Evolutionary conservation across 2,797 vertebrate genomes (phyloP).

Genomic region (Petrocephalus schoutedeni): DNA sequence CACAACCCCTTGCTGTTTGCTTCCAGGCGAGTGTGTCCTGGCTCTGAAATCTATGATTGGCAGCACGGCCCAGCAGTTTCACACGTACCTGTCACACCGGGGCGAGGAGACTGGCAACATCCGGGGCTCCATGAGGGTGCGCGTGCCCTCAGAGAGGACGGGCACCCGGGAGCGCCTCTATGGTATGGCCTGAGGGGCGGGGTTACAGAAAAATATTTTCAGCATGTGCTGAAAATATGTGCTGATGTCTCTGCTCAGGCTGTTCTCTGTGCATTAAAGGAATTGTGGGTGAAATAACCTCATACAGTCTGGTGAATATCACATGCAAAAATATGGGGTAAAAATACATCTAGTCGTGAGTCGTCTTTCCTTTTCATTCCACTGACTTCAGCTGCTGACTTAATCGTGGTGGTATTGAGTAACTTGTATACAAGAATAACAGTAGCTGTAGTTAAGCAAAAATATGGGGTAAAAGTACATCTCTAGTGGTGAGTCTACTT

Average conservation of each 20-base stretch:
- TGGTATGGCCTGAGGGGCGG: conserved; percentile 54
- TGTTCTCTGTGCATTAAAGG: not conserved
- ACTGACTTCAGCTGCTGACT: not conserved
- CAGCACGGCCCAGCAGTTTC: conserved; percentile 91
- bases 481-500: not conserved
- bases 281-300: not conserved
- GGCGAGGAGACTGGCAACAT: conserved; percentile 96
- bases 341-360: not conserved
- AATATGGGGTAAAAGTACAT: not conserved
- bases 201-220: not conserved
- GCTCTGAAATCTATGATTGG: conserved; percentile 97
- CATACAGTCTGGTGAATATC: not conserved
- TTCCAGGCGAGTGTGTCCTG: conserved; percentile 84
- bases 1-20: fast-evolving
- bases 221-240: not conserved
- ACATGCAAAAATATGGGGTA: not conserved
- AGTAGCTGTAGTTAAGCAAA: not conserved
- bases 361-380: not conserved
- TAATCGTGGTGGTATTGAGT: not conserved
- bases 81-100: conserved; percentile 89
- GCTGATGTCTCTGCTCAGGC: not conserved
- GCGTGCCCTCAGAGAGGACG: conserved; percentile 86
- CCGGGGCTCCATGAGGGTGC: conserved; percentile 90
- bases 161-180: conserved; percentile 92
- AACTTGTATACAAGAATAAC: not conserved